Conservation (phyloP, 2,888 invertebrate species). For the Chrysina gloriosa region DNA sequence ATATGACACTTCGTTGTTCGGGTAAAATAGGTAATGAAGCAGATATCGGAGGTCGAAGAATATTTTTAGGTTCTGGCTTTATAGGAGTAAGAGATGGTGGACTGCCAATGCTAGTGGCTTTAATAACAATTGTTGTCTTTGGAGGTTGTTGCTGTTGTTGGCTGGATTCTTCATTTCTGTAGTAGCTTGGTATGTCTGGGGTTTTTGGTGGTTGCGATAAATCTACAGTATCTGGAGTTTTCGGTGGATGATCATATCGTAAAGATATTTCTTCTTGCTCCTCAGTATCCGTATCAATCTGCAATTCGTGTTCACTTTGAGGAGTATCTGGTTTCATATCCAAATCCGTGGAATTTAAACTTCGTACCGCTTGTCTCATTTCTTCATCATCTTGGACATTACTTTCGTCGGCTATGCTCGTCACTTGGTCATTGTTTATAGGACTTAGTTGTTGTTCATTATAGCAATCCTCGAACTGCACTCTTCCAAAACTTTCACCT, state of each 20-base stretch:
- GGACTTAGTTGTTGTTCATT: constrained; percentile 68
- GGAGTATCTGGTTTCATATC: constrained; percentile 87
- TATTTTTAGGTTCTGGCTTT: constrained; percentile 50
- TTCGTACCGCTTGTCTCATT: constrained; percentile 86
- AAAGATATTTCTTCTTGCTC: constrained; percentile 72
- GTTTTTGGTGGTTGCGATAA: constrained; percentile 69
- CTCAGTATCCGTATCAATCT: constrained; percentile 89
- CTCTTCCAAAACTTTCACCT: constrained; percentile 85
- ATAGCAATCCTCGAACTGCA: constrained; percentile 69
- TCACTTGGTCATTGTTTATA: constrained; percentile 65
- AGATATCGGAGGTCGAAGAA: constrained; percentile 7
- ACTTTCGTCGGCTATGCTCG: constrained; percentile 70
- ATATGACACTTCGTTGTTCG: constrained; percentile 42
- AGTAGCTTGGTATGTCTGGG: constrained; percentile 69
- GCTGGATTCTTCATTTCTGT: constrained; percentile 60
- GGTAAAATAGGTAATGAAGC: constrained; percentile 20
- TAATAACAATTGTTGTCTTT: constrained; percentile 42
- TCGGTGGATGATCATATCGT: constrained; percentile 65
- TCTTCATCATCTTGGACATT: constrained; percentile 88
- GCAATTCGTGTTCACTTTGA: constrained; percentile 83
- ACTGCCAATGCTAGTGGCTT: constrained; percentile 56
- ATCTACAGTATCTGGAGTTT: constrained; percentile 66
- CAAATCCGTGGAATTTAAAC: constrained; percentile 75
- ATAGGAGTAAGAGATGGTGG: constrained; percentile 63
- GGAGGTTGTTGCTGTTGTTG: constrained; percentile 9